Evolutionary conservation across 2,797 vertebrate species (phyloP), one percentile per base, ranked within the genome.

Genomic region (Botia almorhae): DNA sequence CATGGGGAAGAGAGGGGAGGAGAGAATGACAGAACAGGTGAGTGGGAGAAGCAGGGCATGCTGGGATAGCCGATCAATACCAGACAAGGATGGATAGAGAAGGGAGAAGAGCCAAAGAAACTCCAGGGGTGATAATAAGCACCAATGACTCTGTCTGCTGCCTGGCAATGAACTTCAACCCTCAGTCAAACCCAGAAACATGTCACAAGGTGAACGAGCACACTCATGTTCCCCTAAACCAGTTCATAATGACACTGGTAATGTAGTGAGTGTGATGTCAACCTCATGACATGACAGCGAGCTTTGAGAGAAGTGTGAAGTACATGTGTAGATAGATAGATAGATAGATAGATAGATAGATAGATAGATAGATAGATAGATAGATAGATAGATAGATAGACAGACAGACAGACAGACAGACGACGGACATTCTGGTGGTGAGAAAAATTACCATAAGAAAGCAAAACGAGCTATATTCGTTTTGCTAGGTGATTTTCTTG

Each of bases 1-100:
- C 69, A 74, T 87, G 87, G 88, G 83, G 78, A 86, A 85, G 83
- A 74, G 71, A 70, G 81, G 69, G 82, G 67, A 26, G 56, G 85
- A 88, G 82, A 69, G 78, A 65, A 85, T 80, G 82, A 78, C 81
- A 85, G 55, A 78, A 64, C 83, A 78, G 82, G 33, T 68, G 76
- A 83, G 60, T 83, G 69, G 64, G 81, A 64, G 79, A 53, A 74
- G 67, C 48, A 48, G 53, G 69, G 78, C 64, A 19, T 12, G 80
- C 78, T 26, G 81, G 39, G 13, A 64, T 84, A 83, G 85, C 82
- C 68, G 69, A 55, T n/a, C 76, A 50, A 71, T 74, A 26, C 23
- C 77, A 67, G 51, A 70, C 58, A 76, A 60, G 23, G 69, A 72
- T 71, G 56, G 43, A 75, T 60, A 74, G 33, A 71, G 21, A 29